These are phyloP conservation scores for Drosophila ercepeae DNA, from an alignment of 1,140 invertebrate species.

Conservation along the genomic window DNA sequence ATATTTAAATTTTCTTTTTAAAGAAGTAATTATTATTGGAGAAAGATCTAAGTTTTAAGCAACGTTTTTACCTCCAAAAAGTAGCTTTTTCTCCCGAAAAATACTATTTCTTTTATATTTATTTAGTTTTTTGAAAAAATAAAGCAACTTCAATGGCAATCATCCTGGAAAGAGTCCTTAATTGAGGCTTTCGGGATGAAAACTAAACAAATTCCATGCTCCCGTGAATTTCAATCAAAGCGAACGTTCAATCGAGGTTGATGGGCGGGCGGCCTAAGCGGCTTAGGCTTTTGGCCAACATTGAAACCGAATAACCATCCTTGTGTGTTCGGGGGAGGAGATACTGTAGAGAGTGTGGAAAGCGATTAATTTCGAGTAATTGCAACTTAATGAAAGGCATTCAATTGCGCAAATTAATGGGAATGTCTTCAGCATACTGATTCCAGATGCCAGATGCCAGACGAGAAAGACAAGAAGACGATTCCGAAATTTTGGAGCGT, in stretches of 20 bases:
- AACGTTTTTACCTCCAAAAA: no score
- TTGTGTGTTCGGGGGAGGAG: no score
- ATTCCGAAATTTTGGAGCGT: neutral
- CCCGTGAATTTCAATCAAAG: conserved; percentile 31
- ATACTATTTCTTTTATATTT: no score
- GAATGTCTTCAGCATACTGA: conserved; percentile 55
- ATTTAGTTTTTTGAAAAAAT: no score
- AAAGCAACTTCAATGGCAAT: no score
- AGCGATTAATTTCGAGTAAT: conserved; percentile 70
- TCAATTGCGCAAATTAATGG: conserved; percentile 76
- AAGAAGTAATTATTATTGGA: no score
- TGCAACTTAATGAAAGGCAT: conserved; percentile 76
- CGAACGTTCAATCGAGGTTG: conserved; percentile 27
- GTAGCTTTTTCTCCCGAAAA: no score
- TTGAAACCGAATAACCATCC: neutral
- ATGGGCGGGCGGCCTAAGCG: conserved; percentile 14
- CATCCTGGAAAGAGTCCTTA: neutral
- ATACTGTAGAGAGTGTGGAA: no score
- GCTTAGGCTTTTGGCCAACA: conserved; percentile 39
- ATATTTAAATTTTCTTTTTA: no score
- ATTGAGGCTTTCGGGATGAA: conserved; percentile 17
- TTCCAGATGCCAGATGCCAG: conserved; percentile 3
- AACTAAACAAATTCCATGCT: conserved; percentile 43
- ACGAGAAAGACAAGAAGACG: no score
- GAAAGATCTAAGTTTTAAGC: no score